These are phyloP conservation scores for Pristionchus exspectatus DNA, from an alignment of 2,888 invertebrate species.

Conservation along the genomic window DNA sequence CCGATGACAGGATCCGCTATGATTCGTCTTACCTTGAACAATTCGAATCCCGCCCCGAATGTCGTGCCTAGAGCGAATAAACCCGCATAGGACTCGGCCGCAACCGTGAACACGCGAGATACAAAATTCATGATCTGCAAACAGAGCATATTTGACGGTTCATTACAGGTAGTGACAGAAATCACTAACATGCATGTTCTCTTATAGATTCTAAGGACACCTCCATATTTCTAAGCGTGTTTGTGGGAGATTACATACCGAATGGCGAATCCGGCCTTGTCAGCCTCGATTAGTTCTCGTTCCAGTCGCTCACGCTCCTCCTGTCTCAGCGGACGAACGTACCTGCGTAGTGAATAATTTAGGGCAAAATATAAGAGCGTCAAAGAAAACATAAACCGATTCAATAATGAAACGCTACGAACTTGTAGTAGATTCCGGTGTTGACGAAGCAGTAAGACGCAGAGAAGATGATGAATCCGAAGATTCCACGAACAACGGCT, in stretches of 20 bases:
- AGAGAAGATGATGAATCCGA: slow-evolving; percentile 74
- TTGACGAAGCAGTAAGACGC: slow-evolving; percentile 73
- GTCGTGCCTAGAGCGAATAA: slow-evolving; percentile 68
- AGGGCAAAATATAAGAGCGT: not conserved
- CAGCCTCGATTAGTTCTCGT: slow-evolving; percentile 76
- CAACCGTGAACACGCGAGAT: slow-evolving; percentile 56
- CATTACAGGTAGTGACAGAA: not conserved
- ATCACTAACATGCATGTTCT: not conserved
- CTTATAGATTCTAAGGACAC: no score
- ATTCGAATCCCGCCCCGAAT: slow-evolving; percentile 74
- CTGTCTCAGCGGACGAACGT: slow-evolving; percentile 72
- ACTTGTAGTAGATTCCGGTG: slow-evolving; percentile 74
- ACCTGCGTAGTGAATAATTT: slow-evolving; percentile 48
- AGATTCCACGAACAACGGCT: slow-evolving; percentile 72
- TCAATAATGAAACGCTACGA: not conserved
- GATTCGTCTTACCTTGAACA: slow-evolving; percentile 67
- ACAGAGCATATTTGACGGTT: not conserved
- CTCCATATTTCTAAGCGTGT: no score
- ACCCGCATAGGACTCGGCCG: slow-evolving; percentile 57
- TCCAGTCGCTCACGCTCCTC: slow-evolving; percentile 74
- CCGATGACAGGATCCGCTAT: not conserved
- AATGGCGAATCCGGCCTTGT: slow-evolving; percentile 68
- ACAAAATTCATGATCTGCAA: slow-evolving; percentile 52
- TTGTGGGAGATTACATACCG: not conserved
- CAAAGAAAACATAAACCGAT: not conserved